phyloP scores from a whole-genome alignment of 2,113 vertebrate genomes.

The Xiphophorus couchianus region DNA sequence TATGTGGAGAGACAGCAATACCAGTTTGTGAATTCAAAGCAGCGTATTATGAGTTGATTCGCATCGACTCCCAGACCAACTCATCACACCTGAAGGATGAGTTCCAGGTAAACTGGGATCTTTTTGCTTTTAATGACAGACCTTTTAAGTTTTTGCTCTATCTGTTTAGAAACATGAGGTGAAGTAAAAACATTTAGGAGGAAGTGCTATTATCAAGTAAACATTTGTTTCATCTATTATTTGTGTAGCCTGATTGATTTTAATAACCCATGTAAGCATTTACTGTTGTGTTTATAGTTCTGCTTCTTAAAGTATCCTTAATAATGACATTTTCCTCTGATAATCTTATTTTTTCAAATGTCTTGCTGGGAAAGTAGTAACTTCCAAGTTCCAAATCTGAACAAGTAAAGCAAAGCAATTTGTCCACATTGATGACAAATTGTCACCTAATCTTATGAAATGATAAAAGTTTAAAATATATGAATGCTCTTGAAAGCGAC shows the following conservation, averaged over 20 bases:
- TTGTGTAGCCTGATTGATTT: neutral
- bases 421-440: neutral
- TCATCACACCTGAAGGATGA: conserved; percentile 99
- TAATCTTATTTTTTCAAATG: neutral
- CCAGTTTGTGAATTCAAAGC: conserved; percentile 98
- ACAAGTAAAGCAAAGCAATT: neutral
- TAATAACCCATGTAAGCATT: neutral
- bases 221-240: neutral
- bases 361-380: neutral
- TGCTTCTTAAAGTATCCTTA: neutral
- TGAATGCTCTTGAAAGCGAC: neutral
- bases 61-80: conserved; percentile 99
- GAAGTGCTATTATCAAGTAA: neutral
- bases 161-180: neutral
- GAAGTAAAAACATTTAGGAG: neutral
- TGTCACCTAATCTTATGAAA: neutral
- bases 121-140: neutral
- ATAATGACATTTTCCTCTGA: neutral
- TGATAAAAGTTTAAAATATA: neutral
- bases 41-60: conserved; percentile 98
- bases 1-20: conserved; percentile 98
- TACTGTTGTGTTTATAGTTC: neutral
- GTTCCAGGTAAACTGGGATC: conserved; percentile 87
- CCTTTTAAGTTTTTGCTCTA: neutral
- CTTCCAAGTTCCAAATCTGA: neutral